phyloP scores from a whole-genome alignment of 2,888 invertebrate species.

The Hemistola chrysoprasaria region DNA sequence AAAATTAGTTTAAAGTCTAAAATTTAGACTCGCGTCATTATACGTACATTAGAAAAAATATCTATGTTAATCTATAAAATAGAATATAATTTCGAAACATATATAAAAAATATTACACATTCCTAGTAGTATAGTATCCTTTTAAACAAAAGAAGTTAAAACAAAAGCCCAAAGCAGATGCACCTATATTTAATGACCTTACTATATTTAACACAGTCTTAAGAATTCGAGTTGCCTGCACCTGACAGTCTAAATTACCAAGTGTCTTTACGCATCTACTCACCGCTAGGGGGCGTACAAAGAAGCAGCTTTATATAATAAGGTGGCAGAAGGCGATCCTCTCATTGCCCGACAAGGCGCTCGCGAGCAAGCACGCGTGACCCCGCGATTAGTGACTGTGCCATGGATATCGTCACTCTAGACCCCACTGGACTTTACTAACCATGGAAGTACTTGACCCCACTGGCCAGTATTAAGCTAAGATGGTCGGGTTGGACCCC shows the following conservation, averaged over 20 bases:
- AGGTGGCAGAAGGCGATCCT: slow-evolving; percentile 54
- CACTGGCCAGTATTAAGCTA: slow-evolving; percentile 66
- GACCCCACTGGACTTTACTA: slow-evolving; percentile 77
- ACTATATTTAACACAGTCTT: background rate
- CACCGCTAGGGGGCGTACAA: slow-evolving; percentile 60
- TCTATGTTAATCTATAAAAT: no score
- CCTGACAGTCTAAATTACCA: background rate
- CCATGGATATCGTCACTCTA: slow-evolving; percentile 71
- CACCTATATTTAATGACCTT: no score
- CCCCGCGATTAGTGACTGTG: slow-evolving; percentile 49
- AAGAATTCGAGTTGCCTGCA: slow-evolving; percentile 16
- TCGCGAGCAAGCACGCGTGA: slow-evolving; percentile 57
- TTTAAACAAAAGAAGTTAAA: no score
- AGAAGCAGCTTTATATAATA: slow-evolving; percentile 53
- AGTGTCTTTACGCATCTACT: slow-evolving; percentile 50
- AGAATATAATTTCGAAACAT: no score
- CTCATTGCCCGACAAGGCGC: slow-evolving; percentile 66
- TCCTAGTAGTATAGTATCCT: no score
- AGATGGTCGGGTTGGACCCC: slow-evolving; percentile 70
- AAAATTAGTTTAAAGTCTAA: no score
- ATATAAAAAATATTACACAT: no score
- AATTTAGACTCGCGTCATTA: no score
- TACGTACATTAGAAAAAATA: no score
- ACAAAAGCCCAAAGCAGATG: no score
- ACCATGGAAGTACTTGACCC: slow-evolving; percentile 70